A percentile compares a stretch with the other conserved stretches of the same genome.
phyloP scores from a whole-genome alignment of 2,797 vertebrate genomes.

The Jordanella pulchra region DNA sequence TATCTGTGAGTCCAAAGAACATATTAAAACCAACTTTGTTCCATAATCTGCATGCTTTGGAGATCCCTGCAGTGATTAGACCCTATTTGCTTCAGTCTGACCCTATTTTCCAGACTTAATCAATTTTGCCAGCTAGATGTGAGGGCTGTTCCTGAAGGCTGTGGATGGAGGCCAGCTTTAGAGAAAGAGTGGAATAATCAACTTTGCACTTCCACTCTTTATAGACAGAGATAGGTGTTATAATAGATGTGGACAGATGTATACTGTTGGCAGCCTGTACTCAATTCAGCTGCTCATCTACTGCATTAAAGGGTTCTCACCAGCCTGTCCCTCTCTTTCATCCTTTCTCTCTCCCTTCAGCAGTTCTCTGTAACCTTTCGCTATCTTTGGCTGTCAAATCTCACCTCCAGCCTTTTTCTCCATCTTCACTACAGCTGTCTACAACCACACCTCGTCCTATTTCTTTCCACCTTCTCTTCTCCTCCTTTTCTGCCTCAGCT shows the following conservation, averaged over 20 bases:
- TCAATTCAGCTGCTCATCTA: conserved; percentile 70
- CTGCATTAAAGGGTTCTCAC: conserved; percentile 53
- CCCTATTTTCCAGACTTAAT: conserved; percentile 75
- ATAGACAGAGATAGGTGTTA: conserved; percentile 63
- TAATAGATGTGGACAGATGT: conserved; percentile 75
- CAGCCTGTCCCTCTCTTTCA: neutral
- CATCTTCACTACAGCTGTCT: conserved; percentile 27
- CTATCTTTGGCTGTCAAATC: conserved; percentile 46
- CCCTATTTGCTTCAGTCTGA: conserved; percentile 43
- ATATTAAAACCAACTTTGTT: conserved; percentile 55
- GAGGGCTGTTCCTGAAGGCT: conserved; percentile 57
- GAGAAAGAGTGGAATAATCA: conserved; percentile 57
- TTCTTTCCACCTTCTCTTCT: conserved; percentile 29
- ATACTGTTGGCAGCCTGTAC: conserved; percentile 66
- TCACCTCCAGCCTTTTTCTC: conserved; percentile 28
- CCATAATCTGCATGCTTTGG: conserved; percentile 72
- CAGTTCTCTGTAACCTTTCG: conserved; percentile 50
- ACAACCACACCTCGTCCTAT: conserved; percentile 32
- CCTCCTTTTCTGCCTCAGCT: conserved; percentile 1
- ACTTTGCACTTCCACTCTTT: conserved; percentile 31
- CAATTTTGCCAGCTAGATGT: conserved; percentile 74
- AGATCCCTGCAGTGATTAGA: conserved; percentile 75
- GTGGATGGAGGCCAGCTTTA: conserved; percentile 45
- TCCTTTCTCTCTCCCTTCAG: conserved; percentile 14
- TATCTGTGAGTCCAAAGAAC: conserved; percentile 53